phyloP scores from a whole-genome alignment of 1,140 invertebrate species.

The Argopecten irradians region DNA sequence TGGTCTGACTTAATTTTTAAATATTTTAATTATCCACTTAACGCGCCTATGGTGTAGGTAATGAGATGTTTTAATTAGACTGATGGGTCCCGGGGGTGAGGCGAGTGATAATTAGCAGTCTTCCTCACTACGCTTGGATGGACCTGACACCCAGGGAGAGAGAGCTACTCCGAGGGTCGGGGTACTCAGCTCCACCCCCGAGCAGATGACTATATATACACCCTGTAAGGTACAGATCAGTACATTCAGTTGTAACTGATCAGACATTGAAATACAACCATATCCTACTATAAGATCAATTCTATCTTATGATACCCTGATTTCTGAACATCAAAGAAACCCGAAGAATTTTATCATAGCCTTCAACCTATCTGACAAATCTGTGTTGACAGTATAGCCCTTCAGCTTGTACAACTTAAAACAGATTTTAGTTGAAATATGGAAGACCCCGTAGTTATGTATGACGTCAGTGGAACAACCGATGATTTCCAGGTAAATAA shows the following conservation, averaged over 20 bases:
- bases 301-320: neutral
- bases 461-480: neutral
- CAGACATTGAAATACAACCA: neutral
- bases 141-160: neutral
- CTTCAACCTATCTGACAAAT: neutral
- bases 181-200: conserved; percentile 11
- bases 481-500: conserved; percentile 2
- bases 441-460: neutral
- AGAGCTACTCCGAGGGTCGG: conserved; percentile 2
- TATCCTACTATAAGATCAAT: neutral
- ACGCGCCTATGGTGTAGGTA: neutral
- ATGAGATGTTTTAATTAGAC: neutral
- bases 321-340: neutral
- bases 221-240: neutral
- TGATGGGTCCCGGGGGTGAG: neutral
- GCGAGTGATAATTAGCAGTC: neutral
- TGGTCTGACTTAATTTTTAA: neutral
- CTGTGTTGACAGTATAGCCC: neutral
- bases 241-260: neutral
- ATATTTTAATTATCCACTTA: conserved; percentile 1
- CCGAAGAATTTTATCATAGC: neutral
- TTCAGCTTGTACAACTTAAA: neutral
- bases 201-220: neutral
- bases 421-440: neutral
- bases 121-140: neutral